phyloP scores from a whole-genome alignment of 64 coral and sea anemone genomes.

The Hydrozoanthus tunicans region DNA sequence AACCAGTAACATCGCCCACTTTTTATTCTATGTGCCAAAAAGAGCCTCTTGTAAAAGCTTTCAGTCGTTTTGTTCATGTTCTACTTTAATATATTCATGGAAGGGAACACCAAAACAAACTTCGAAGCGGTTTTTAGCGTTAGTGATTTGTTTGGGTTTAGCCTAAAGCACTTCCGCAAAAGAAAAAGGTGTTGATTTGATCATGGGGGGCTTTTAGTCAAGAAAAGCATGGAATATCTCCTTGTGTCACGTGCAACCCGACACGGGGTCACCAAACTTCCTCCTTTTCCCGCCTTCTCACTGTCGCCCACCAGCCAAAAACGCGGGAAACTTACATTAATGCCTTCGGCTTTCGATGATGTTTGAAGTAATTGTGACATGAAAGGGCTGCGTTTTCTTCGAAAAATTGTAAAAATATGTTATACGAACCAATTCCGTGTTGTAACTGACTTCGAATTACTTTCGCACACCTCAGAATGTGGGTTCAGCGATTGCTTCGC shows the following conservation, averaged over 20 bases:
- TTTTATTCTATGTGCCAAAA: too few relatives aligned
- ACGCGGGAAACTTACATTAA: constrained; percentile 42
- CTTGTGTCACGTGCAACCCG: constrained; percentile 37
- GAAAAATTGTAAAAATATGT: background rate
- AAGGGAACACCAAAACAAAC: constrained; percentile 50
- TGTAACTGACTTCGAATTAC: background rate
- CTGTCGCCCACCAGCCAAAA: constrained; percentile 6
- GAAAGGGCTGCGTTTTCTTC: background rate
- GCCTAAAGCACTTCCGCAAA: constrained; percentile 60
- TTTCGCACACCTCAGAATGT: background rate
- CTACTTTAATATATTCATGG: background rate
- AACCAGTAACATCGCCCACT: too few relatives aligned
- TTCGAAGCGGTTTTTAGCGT: background rate
- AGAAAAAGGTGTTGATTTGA: constrained; percentile 56
- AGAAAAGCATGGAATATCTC: constrained; percentile 16
- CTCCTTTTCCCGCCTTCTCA: constrained; percentile 56
- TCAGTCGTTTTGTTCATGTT: background rate
- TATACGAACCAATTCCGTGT: background rate
- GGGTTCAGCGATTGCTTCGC: constrained; percentile 1
- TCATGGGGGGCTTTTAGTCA: constrained; percentile 35
- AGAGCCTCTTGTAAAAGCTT: background rate
- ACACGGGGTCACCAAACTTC: constrained; percentile 41
- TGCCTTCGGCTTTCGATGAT: constrained; percentile 6
- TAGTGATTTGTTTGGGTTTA: background rate
- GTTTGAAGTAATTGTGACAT: background rate